These are phyloP conservation scores for Caenorhabditis sp. DNA, from an alignment of 2,888 invertebrate species.

Conservation along the genomic window DNA sequence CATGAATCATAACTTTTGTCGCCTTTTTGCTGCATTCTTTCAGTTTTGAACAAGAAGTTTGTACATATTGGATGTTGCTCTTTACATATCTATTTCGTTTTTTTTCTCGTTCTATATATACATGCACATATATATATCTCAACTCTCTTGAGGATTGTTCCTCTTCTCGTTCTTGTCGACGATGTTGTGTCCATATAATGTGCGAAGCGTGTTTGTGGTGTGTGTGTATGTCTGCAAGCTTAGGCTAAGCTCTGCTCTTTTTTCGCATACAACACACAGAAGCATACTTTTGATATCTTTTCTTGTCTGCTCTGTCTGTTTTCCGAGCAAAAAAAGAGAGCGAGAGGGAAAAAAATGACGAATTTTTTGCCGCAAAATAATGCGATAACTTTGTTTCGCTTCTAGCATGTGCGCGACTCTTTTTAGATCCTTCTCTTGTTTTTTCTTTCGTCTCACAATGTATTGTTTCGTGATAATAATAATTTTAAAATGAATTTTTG, in stretches of 20 bases:
- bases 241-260: not conserved
- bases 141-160: not conserved
- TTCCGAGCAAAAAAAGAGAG: not conserved
- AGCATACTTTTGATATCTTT: slow-evolving; percentile 13
- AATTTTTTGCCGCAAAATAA: slow-evolving; percentile 32
- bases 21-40: too few species aligned
- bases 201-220: not conserved
- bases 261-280: not conserved
- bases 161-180: not conserved
- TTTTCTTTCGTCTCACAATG: not conserved
- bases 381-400: slow-evolving; percentile 44
- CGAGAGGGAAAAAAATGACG: slow-evolving; percentile 31
- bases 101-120: not conserved
- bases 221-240: slow-evolving; percentile 1
- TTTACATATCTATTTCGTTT: too few species aligned
- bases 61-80: too few species aligned
- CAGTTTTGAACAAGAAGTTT: too few species aligned
- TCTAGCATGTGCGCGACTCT: not conserved
- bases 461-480: not conserved
- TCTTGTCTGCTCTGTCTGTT: slow-evolving; percentile 2
- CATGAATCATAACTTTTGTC: too few species aligned
- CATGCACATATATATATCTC: not conserved
- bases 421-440: not conserved
- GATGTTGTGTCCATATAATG: slow-evolving; percentile 1
- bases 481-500: not conserved